Conservation (phyloP, 2,888 invertebrate species). For the Dugesia japonica region DNA sequence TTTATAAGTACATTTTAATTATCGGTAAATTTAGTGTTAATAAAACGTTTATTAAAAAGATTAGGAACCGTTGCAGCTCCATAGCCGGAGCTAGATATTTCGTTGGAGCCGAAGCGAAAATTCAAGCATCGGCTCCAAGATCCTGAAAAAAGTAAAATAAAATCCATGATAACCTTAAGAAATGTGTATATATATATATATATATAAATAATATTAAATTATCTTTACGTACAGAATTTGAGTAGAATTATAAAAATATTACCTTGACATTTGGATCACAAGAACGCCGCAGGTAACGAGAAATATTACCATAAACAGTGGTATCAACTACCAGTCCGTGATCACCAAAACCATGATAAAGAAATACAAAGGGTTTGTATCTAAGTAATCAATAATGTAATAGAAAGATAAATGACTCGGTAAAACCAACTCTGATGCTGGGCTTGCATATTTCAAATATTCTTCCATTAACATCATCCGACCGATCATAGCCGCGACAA, state of each 20-base stretch:
- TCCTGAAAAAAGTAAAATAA: too few species aligned
- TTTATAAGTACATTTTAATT: too few species aligned
- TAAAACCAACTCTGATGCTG: not conserved
- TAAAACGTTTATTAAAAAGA: too few species aligned
- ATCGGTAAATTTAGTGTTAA: too few species aligned
- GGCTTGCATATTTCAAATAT: conserved; percentile 20
- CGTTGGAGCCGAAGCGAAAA: too few species aligned
- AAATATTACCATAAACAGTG: conserved; percentile 32
- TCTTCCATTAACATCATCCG: conserved; percentile 29
- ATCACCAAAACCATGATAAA: conserved; percentile 24
- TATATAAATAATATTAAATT: not conserved
- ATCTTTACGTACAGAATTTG: too few species aligned
- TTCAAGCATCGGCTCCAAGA: too few species aligned
- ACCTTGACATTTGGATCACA: conserved; percentile 33
- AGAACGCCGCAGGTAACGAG: conserved; percentile 31
- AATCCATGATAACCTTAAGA: too few species aligned
- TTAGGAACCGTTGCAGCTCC: too few species aligned
- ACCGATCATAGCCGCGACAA: conserved; percentile 25
- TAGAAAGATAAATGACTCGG: not conserved
- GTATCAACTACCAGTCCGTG: conserved; percentile 30
- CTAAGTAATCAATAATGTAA: not conserved
- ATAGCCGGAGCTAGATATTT: too few species aligned
- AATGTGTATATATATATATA: too few species aligned
- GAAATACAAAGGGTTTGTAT: conserved; percentile 29
- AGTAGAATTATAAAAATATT: not conserved